phyloP scores from a whole-genome alignment of 2,113 vertebrate species.

The Malurus cyaneus region DNA sequence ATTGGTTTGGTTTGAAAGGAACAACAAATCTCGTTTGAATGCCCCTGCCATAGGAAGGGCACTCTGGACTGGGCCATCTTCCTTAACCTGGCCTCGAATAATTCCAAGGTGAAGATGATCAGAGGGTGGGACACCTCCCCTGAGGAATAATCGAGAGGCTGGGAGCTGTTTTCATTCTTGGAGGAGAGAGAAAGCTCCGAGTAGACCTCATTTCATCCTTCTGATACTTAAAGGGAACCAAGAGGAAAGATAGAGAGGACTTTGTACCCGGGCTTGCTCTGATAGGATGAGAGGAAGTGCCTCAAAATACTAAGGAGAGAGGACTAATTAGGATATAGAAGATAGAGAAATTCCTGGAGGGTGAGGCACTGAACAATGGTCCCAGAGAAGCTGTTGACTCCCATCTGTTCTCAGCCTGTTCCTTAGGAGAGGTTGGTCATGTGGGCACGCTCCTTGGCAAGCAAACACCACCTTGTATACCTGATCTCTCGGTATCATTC shows the following conservation, averaged over 20 bases:
- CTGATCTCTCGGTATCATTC: too few species aligned
- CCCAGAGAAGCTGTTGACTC: not conserved
- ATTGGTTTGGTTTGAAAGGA: not conserved
- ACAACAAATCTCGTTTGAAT: not conserved
- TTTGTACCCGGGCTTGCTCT: not conserved
- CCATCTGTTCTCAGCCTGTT: not conserved
- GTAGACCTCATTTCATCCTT: not conserved
- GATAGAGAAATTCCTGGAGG: too few species aligned
- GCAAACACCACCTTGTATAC: too few species aligned
- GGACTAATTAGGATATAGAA: too few species aligned
- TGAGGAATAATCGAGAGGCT: not conserved
- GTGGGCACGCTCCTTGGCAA: not conserved
- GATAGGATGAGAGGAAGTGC: not conserved
- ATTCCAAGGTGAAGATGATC: not conserved
- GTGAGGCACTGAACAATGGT: not conserved
- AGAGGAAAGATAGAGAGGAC: not conserved
- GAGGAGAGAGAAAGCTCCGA: not conserved
- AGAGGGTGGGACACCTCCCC: not conserved
- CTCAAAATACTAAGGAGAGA: too few species aligned
- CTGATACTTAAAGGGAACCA: too few species aligned
- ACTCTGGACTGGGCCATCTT: rapidly evolving
- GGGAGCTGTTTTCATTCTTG: too few species aligned
- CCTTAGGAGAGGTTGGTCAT: not conserved
- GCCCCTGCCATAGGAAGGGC: not conserved
- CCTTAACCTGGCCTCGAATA: not conserved